Percentiles rank a stretch among this genome's conserved stretches.
These are phyloP conservation scores for Elymnias hypermnestra DNA, from an alignment of 1,140 invertebrate species.

Conservation along the genomic window DNA sequence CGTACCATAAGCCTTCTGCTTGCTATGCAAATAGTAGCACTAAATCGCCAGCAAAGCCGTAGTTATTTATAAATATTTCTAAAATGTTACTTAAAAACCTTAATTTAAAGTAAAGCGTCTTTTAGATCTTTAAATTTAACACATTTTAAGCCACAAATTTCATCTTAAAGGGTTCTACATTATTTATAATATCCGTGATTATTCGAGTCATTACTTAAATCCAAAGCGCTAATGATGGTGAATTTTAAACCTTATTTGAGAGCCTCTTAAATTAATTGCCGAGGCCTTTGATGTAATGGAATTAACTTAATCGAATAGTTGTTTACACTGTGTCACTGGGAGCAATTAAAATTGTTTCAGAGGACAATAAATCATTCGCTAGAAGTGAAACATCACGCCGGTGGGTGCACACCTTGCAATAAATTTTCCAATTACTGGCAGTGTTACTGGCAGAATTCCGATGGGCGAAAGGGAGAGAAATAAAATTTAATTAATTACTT, in stretches of 20 bases:
- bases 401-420: slow-evolving; percentile 67
- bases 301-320: slow-evolving; percentile 75
- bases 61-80: too few species aligned
- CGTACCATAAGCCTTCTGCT: too few species aligned
- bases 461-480: slow-evolving; percentile 42
- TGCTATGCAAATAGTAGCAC: too few species aligned
- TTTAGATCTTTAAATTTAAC: too few species aligned
- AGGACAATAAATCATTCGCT: slow-evolving; percentile 69
- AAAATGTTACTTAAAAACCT: too few species aligned
- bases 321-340: slow-evolving; percentile 71
- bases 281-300: slow-evolving; percentile 53
- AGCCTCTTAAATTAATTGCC: slow-evolving; percentile 65
- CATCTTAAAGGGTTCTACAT: background rate
- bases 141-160: background rate
- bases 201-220: slow-evolving; percentile 19
- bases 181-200: slow-evolving; percentile 12
- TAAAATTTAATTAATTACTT: slow-evolving; percentile 66
- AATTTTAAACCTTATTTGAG: slow-evolving; percentile 41
- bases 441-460: slow-evolving; percentile 64
- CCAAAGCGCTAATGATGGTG: slow-evolving; percentile 18
- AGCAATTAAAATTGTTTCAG: slow-evolving; percentile 74
- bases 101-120: too few species aligned
- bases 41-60: too few species aligned
- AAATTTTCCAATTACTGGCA: slow-evolving; percentile 70
- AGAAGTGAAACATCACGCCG: slow-evolving; percentile 70